Evolutionary conservation across 2,113 vertebrate species (phyloP).

Genomic region (Thunnus thynnus): DNA sequence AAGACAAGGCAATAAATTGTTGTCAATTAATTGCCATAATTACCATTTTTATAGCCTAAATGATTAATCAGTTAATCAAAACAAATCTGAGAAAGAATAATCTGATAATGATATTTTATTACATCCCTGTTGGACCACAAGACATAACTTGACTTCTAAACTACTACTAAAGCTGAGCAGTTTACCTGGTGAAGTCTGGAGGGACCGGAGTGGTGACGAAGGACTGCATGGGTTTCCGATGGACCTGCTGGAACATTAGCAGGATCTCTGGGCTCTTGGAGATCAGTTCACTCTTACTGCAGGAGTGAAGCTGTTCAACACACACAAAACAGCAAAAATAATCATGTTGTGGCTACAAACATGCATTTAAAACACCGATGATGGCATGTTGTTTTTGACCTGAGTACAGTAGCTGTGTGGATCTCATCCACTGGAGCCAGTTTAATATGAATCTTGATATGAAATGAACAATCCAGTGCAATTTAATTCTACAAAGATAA

Average conservation of each 20-base stretch:
- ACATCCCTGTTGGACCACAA: not conserved
- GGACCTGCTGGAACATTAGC: constrained; percentile 99
- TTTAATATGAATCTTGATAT: not conserved
- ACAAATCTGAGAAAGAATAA: not conserved
- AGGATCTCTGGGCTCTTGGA: constrained; percentile 98
- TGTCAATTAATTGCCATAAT: too few species aligned
- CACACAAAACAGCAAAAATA: not conserved
- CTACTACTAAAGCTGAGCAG: not conserved
- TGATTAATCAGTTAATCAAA: not conserved
- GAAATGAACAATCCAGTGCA: not conserved
- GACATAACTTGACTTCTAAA: not conserved
- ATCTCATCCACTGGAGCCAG: not conserved
- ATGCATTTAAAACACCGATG: not conserved
- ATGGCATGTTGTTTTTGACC: not conserved
- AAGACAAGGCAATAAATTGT: too few species aligned
- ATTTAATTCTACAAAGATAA: not conserved
- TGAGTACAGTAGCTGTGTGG: not conserved
- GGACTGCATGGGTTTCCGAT: constrained; percentile 97
- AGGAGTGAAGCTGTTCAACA: constrained; percentile 91
- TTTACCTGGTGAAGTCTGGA: constrained; percentile 97
- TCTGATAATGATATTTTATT: not conserved
- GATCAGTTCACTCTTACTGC: constrained; percentile 98
- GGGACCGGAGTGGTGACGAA: constrained; percentile 99
- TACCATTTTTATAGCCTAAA: too few species aligned
- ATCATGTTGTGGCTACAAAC: not conserved